Conservation (phyloP, 2,113 vertebrate species). For the Perca schrenkii region DNA sequence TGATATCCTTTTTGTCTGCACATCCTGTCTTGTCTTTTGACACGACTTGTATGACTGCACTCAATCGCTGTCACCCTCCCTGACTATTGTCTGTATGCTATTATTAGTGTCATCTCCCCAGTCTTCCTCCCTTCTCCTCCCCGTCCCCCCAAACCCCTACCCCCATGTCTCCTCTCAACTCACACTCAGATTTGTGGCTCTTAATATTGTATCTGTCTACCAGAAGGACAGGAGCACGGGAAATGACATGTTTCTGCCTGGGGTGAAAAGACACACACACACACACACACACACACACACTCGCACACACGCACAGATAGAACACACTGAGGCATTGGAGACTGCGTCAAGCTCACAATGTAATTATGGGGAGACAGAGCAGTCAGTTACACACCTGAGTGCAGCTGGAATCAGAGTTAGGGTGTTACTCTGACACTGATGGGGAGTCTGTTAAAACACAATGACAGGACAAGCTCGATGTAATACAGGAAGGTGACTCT, state of each 20-base stretch:
- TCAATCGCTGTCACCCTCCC: slow-evolving; percentile 70
- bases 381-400: slow-evolving; percentile 81
- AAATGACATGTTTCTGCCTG: slow-evolving; percentile 83
- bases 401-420: slow-evolving; percentile 72
- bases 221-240: slow-evolving; percentile 79
- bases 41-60: slow-evolving; percentile 74
- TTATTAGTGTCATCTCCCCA: slow-evolving; percentile 76
- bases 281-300: slow-evolving; percentile 14
- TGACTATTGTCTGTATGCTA: slow-evolving; percentile 78
- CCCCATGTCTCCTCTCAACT: slow-evolving; percentile 73
- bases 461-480: slow-evolving; percentile 55
- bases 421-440: slow-evolving; percentile 74
- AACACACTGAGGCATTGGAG: slow-evolving; percentile 55
- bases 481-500: slow-evolving; percentile 32
- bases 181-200: slow-evolving; percentile 80
- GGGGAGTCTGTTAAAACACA: slow-evolving; percentile 76
- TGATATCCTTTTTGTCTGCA: slow-evolving; percentile 76
- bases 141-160: slow-evolving; percentile 8
- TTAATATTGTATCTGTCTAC: slow-evolving; percentile 83
- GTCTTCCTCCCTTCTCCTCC: slow-evolving; percentile 12
- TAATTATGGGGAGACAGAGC: slow-evolving; percentile 82
- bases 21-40: slow-evolving; percentile 78
- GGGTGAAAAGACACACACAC: slow-evolving; percentile 68
- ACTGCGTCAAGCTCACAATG: slow-evolving; percentile 73
- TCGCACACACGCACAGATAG: slow-evolving; percentile 22